phyloP scores from a whole-genome alignment of 2,888 invertebrate genomes.

The Drosophila anceps region DNA sequence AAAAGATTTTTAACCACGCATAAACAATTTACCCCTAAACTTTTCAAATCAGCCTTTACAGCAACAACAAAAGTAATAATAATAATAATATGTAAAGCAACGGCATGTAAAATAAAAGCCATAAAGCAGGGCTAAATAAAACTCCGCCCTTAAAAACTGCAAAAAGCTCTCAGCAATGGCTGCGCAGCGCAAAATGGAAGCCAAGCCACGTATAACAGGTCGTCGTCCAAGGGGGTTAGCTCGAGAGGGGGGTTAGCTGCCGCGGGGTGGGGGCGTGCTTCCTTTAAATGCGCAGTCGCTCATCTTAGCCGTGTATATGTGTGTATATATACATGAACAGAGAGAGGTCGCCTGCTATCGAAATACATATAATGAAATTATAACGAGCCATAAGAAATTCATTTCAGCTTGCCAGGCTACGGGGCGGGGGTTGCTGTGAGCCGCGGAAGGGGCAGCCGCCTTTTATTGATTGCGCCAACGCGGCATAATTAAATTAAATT shows the following conservation, averaged over 20 bases:
- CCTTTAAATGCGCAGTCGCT: conserved; percentile 84
- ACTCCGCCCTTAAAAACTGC: conserved; percentile 75
- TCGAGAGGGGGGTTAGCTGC: background rate
- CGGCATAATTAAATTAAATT: conserved; percentile 65
- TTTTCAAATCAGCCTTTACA: conserved; percentile 71
- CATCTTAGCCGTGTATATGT: conserved; percentile 46
- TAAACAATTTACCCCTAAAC: conserved; percentile 47
- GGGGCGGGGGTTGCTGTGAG: background rate
- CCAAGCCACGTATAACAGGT: conserved; percentile 37
- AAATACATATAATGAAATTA: conserved; percentile 76
- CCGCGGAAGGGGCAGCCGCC: background rate
- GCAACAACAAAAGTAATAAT: conserved; percentile 29
- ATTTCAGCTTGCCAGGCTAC: conserved; percentile 44
- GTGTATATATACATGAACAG: conserved; percentile 18
- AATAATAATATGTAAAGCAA: conserved; percentile 29
- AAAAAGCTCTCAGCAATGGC: conserved; percentile 72
- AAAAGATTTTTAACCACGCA: conserved; percentile 41
- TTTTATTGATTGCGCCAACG: conserved; percentile 61
- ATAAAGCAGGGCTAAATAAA: conserved; percentile 56
- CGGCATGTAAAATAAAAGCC: conserved; percentile 29
- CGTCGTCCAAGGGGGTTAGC: conserved; percentile 1
- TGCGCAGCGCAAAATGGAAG: conserved; percentile 73
- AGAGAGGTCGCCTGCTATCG: conserved; percentile 40
- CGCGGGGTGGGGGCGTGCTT: conserved; percentile 43
- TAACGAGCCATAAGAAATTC: conserved; percentile 80